These are phyloP conservation scores for Nannoperca australis DNA, from an alignment of 2,797 vertebrate species.

Conservation along the genomic window DNA sequence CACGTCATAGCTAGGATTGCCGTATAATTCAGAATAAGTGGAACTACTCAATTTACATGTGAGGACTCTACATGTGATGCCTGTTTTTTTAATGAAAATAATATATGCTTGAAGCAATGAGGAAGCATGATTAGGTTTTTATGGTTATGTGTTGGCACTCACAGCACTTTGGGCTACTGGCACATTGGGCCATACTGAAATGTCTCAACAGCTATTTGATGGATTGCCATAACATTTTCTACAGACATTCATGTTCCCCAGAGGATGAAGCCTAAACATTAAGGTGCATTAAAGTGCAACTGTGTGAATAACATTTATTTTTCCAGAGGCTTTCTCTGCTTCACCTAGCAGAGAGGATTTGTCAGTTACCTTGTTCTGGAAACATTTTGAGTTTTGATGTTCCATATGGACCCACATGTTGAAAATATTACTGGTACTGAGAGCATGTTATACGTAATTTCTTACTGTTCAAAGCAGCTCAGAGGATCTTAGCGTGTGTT, in stretches of 20 bases:
- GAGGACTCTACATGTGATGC: background rate
- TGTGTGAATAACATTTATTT: conserved; percentile 14
- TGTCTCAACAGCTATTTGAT: background rate
- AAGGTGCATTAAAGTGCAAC: background rate
- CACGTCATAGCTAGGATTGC: background rate
- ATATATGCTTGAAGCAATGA: background rate
- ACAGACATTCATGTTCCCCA: too few relatives aligned
- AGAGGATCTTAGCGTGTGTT: conserved; percentile 3
- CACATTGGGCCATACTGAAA: background rate
- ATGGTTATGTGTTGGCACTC: background rate
- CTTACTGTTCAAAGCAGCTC: conserved; percentile 14
- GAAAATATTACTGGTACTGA: background rate
- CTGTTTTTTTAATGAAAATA: background rate
- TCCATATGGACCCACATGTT: conserved; percentile 7
- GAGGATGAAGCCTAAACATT: too few relatives aligned
- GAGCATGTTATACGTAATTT: conserved; percentile 5
- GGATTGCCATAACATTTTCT: background rate
- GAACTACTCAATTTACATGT: background rate
- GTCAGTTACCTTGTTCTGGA: conserved; percentile 27
- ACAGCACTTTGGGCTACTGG: background rate
- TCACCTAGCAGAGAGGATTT: conserved; percentile 11
- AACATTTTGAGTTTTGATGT: conserved; percentile 21
- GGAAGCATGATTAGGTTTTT: background rate
- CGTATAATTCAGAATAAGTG: background rate
- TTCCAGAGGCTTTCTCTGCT: conserved; percentile 13